These are phyloP conservation scores for Morelia viridis DNA, from an alignment of 2,797 vertebrate species.

Conservation along the genomic window DNA sequence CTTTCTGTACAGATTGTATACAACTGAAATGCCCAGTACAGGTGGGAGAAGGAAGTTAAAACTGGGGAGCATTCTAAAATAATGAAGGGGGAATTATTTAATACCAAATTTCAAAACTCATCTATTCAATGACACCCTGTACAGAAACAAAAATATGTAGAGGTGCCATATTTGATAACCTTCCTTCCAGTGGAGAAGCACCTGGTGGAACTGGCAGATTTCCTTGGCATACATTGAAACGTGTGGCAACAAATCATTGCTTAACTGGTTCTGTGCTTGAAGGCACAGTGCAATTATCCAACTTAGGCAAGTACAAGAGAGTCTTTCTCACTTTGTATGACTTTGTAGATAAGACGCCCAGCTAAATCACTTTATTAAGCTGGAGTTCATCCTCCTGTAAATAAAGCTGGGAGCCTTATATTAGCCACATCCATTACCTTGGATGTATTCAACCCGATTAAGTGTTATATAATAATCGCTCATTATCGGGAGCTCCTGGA, in stretches of 20 bases:
- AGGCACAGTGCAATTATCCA: background rate
- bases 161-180: background rate
- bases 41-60: background rate
- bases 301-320: background rate
- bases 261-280: background rate
- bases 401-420: background rate
- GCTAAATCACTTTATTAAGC: background rate
- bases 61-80: background rate
- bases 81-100: background rate
- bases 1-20: background rate
- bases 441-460: background rate
- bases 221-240: background rate
- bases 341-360: no score
- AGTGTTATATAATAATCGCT: background rate
- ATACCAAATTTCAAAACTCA: background rate
- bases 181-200: background rate
- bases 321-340: background rate
- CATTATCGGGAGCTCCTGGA: background rate
- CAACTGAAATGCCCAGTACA: background rate
- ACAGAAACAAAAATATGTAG: background rate
- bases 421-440: background rate
- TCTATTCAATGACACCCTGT: background rate
- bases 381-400: background rate
- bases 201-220: background rate
- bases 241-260: background rate